Base-by-base conservation (phyloP, 2,797 vertebrate genomes). In the Silurus aristotelis region DNA sequence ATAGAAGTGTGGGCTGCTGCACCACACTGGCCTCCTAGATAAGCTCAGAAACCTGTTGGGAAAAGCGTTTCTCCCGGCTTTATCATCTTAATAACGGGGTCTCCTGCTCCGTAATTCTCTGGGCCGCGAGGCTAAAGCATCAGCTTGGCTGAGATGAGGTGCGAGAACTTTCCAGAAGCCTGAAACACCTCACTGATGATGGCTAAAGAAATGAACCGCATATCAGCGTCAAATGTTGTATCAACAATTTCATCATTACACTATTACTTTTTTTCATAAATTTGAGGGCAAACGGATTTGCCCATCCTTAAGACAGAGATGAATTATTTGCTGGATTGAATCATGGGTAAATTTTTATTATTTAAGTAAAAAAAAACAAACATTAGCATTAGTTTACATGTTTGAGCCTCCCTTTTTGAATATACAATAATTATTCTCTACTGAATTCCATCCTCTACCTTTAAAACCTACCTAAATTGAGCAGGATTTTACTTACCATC, bases 71-170 rank as follows among this genome's bases (percentile, higher is more conserved):
- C 90, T 87, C 81, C 66, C 81, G 78, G 87, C 87, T 92, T 93
- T 93, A 94, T 94, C 92, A 93, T 90, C 91, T 89, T 91, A 90
- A 91, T 92, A 93, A 89, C 84, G 84, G 75, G 85, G 61, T 52
- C 87, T 89, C 79, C 88, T 78, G 80, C 87, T 88, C 89, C 83
- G 90, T 93, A 93, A 92, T 90, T 93, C 90, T 89, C 87, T 72
- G 19, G 88, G 86, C 84, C 76, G 17, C 27, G 83, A 87, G 91
- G 91, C 93, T 93, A 93, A 94, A 93, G 92, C 83, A 66, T 87
- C 84, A 85, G 89, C 88, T 61, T 86, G 87, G 78, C 88, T 83
- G 38, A 86, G 87, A 87, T 86, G 89, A 87, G 72, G 61, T 88
- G 83, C 88, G 90, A 90, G 86, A 92, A 84, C 89, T 90, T 86